Base-by-base conservation (phyloP, 2,888 invertebrate species). In the Drosophila kanekoi region DNA sequence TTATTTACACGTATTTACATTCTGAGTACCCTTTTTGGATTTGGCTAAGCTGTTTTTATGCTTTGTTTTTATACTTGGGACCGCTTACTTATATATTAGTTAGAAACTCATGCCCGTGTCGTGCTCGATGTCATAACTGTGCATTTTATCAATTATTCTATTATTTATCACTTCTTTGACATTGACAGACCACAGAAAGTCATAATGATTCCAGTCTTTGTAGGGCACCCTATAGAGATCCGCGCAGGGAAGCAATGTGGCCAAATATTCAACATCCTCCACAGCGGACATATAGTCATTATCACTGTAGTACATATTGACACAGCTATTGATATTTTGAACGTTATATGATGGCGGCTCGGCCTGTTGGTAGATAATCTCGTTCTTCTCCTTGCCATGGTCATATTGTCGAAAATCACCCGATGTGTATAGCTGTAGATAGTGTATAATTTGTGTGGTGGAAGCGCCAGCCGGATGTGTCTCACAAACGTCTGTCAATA, bases 401-500 rank as follows among this genome's bases (percentile, higher is more conserved):
- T 95, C 94, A 79, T 93, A 95, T 58, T 94, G 93, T 10, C 94
- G 92, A 89, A 94, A 94, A 33, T 92, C 90, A 4, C 93, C 93
- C 4, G 93, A 93, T 4, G 92, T 93, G 14, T 91, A 88, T 28
- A 94, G 93, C 92, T 97, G 97, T 0, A 93, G 94, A 86, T 94
- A 97, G 91, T 97, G 97, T 1, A 94, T 92, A 0, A 96, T 89
- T 90, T 96, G 96, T 73, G 94, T 94, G 0, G 94, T 94, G 0
- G 96, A 94, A 0, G 95, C 93, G 2, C 96, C 96, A 1, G 96
- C 95, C 1, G 96, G 96, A 18, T 94, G 92, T 63, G 95, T 95
- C 4, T 94, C 94, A 9, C 95, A 87, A 56, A 95, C 95, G 1
- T 95, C 94, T 0, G 96, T 95, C 40, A 96, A 82, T 83, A 96